phyloP scores from a whole-genome alignment of 2,113 vertebrate genomes.

The Apaloderma vittatum region DNA sequence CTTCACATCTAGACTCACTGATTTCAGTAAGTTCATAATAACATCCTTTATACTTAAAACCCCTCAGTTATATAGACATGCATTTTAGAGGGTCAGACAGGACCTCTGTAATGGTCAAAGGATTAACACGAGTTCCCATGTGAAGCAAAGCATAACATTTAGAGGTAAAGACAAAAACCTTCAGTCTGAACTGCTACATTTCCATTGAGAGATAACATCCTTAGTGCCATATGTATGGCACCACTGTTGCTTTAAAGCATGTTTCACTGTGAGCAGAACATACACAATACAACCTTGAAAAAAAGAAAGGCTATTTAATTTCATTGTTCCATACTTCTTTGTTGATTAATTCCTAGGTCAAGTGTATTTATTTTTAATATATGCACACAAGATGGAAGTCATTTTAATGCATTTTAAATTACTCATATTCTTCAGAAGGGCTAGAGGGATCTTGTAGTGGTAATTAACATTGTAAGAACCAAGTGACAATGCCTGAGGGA shows the following conservation, averaged over 20 bases:
- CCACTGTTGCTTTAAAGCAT: not conserved
- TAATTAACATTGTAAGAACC: slow-evolving; percentile 17
- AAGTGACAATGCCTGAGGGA: not conserved
- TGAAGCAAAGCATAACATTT: not conserved
- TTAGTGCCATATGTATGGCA: not conserved
- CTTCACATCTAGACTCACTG: not conserved
- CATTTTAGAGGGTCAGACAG: not conserved
- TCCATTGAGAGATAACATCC: not conserved
- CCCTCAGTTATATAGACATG: not conserved
- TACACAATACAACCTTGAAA: not conserved
- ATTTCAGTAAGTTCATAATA: not conserved
- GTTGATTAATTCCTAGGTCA: slow-evolving; percentile 24
- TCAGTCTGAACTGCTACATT: not conserved
- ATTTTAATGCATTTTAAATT: slow-evolving; percentile 39
- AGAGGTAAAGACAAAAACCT: not conserved
- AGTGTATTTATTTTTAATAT: slow-evolving; percentile 43
- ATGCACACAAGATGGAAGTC: not conserved
- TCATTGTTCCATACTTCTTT: not conserved
- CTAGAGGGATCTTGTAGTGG: not conserved
- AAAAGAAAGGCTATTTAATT: not conserved
- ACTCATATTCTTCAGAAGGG: not conserved
- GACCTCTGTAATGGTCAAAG: rapidly evolving
- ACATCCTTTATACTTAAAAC: not conserved
- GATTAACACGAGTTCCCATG: not conserved
- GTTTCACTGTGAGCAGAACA: not conserved